Percentiles rank a stretch among this genome's conserved stretches.
phyloP scores from a whole-genome alignment of 1,140 invertebrate species.

The Macrosteles quadrilineatus region DNA sequence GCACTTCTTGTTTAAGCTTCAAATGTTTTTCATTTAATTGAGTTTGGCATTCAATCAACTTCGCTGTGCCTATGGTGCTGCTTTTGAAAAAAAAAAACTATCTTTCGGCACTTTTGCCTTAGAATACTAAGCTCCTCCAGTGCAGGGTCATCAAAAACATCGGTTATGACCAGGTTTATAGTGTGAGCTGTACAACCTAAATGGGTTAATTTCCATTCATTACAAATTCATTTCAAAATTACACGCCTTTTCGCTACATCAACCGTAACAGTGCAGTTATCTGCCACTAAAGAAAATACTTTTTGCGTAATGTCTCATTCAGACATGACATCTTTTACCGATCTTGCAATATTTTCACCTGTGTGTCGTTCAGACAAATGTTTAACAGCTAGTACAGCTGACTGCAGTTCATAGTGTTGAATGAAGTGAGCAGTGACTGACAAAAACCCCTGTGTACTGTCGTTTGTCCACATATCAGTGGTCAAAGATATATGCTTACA shows the following conservation, averaged over 20 bases:
- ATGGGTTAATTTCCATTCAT: neutral
- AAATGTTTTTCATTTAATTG: neutral
- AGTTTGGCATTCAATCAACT: neutral
- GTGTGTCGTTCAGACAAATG: neutral
- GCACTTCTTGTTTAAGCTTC: constrained; percentile 19
- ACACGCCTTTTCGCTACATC: neutral
- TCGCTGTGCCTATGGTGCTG: neutral
- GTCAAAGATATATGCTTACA: neutral
- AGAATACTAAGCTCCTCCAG: neutral
- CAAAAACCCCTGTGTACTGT: neutral
- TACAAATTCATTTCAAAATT: too few relatives aligned
- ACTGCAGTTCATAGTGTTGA: neutral
- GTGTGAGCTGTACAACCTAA: constrained; percentile 22
- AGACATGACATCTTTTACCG: neutral
- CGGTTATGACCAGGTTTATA: constrained; percentile 10
- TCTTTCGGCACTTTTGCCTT: constrained; percentile 6
- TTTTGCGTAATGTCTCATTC: constrained; percentile 4
- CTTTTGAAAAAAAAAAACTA: constrained; percentile 24
- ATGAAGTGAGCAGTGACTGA: constrained; percentile 5
- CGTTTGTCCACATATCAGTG: neutral
- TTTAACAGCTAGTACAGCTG: neutral
- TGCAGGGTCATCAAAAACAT: constrained; percentile 3
- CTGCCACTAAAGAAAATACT: constrained; percentile 6
- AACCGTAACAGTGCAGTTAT: constrained; percentile 17
- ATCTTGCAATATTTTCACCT: neutral